phyloP scores from a whole-genome alignment of 2,113 vertebrate species.

The Probosciger aterrimus region DNA sequence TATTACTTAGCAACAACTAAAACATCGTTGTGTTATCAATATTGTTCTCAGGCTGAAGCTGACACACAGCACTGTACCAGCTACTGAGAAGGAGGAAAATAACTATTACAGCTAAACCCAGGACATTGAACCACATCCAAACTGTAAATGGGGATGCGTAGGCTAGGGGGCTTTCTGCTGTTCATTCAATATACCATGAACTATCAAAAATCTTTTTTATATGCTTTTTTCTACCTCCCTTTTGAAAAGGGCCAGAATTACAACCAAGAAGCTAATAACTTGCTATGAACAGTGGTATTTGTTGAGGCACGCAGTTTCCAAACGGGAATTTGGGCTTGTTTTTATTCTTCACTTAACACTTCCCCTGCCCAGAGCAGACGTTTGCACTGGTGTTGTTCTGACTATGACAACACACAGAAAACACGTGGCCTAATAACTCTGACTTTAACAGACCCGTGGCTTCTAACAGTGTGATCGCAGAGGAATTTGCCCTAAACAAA shows the following conservation, averaged over 20 bases:
- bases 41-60: background rate
- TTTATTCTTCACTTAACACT: slow-evolving; percentile 59
- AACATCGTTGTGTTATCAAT: background rate
- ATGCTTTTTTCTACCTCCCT: slow-evolving; percentile 27
- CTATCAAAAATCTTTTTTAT: slow-evolving; percentile 44
- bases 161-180: slow-evolving; percentile 10
- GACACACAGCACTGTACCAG: background rate
- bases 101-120: background rate
- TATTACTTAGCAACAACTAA: background rate
- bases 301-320: slow-evolving; percentile 60
- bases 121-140: background rate
- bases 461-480: slow-evolving; percentile 55
- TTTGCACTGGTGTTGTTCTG: background rate
- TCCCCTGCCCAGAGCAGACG: slow-evolving; percentile 8
- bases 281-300: slow-evolving; percentile 52
- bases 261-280: slow-evolving; percentile 51
- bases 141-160: background rate
- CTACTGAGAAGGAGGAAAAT: background rate
- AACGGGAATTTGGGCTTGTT: slow-evolving; percentile 55
- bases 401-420: slow-evolving; percentile 45
- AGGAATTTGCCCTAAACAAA: slow-evolving; percentile 55
- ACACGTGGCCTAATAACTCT: slow-evolving; percentile 53
- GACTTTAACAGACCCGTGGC: slow-evolving; percentile 32
- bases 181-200: background rate
- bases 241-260: slow-evolving; percentile 47